These are phyloP conservation scores for Ascaphus truei DNA, from an alignment of 2,113 vertebrate genomes.

Conservation along the genomic window DNA sequence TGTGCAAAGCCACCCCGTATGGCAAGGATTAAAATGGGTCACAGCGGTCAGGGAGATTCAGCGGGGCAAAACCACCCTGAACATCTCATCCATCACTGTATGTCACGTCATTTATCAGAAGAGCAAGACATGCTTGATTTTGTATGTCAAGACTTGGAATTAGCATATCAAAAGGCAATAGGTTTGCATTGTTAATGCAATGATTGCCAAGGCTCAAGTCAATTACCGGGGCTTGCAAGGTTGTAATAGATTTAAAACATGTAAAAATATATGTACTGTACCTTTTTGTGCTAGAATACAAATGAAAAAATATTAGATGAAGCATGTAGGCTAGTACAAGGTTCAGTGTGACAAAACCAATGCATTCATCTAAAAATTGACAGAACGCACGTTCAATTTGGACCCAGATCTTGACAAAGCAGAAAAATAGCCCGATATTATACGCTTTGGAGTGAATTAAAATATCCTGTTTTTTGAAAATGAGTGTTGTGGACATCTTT, in stretches of 20 bases:
- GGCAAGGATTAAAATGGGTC: neutral
- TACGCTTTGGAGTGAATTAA: too few relatives aligned
- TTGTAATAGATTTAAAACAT: too few relatives aligned
- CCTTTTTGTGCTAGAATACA: too few relatives aligned
- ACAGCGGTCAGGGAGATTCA: slow-evolving; percentile 11
- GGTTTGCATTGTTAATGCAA: slow-evolving; percentile 35
- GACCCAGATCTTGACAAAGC: neutral
- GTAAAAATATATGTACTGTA: too few relatives aligned
- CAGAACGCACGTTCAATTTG: too few relatives aligned
- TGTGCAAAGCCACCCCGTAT: neutral
- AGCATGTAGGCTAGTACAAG: too few relatives aligned
- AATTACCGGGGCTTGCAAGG: slow-evolving; percentile 8
- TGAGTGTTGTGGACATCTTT: too few relatives aligned
- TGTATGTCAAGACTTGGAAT: slow-evolving; percentile 11
- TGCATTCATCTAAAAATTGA: too few relatives aligned
- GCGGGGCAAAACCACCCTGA: slow-evolving; percentile 1
- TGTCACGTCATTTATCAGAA: slow-evolving; percentile 34
- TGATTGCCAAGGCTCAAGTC: neutral
- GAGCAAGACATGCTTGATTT: slow-evolving; percentile 19
- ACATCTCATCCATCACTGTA: slow-evolving; percentile 27
- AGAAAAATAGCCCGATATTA: too few relatives aligned
- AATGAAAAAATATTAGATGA: too few relatives aligned
- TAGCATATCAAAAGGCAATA: slow-evolving; percentile 24
- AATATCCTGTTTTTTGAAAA: too few relatives aligned
- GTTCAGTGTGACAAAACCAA: too few relatives aligned